A percentile compares a stretch with the other conserved stretches of the same genome.
These are phyloP conservation scores for Caenorhabditis remanei DNA, from an alignment of 1,140 invertebrate genomes.

Conservation along the genomic window DNA sequence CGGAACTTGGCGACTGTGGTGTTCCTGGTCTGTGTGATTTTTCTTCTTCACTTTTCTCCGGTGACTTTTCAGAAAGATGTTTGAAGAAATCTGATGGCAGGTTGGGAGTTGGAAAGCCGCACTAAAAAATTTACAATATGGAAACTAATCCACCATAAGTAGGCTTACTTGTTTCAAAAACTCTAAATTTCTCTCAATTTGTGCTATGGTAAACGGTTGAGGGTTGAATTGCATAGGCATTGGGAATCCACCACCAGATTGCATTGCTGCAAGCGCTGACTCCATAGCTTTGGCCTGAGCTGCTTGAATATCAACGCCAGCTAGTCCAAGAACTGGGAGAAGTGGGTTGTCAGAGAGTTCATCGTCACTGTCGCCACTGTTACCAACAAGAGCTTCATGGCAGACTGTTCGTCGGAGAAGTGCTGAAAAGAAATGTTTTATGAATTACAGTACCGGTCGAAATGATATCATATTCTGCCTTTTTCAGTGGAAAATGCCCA, in stretches of 20 bases:
- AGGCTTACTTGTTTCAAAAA: conserved; percentile 9
- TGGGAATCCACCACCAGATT: background rate
- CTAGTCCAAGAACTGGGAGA: background rate
- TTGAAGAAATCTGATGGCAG: conserved; percentile 7
- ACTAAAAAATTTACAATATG: background rate
- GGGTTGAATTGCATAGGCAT: background rate
- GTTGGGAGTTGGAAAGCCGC: background rate
- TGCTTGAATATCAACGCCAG: background rate
- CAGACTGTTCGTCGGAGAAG: conserved; percentile 30
- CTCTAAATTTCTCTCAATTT: conserved; percentile 45
- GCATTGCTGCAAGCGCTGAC: background rate
- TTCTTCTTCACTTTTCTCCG: conserved; percentile 43
- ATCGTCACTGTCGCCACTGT: conserved; percentile 57
- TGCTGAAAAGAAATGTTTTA: conserved; percentile 1
- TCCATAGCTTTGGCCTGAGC: background rate
- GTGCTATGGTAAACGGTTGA: background rate
- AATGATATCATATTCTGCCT: no score
- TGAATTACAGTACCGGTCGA: background rate
- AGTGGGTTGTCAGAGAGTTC: conserved; percentile 20
- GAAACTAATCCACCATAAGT: no score
- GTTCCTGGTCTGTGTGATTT: background rate
- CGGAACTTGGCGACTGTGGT: background rate
- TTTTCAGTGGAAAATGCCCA: no score
- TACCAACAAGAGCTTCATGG: conserved; percentile 57
- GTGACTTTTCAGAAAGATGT: background rate